Conservation (phyloP, 2,113 vertebrate genomes). For the Porphyrio hochstetteri region DNA sequence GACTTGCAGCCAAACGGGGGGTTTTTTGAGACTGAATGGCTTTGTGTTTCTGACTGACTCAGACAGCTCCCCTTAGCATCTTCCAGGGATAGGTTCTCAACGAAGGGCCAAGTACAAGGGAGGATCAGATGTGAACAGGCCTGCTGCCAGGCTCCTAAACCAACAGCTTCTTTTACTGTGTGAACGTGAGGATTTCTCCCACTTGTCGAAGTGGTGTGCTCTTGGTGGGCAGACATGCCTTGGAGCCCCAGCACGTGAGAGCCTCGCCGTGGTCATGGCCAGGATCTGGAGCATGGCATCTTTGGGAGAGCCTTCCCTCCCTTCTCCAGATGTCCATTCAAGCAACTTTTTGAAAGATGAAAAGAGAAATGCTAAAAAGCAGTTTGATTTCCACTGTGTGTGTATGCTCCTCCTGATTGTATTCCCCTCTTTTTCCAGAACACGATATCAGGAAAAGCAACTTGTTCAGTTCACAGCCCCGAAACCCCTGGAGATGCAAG, state of each 20-base stretch:
- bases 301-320: neutral
- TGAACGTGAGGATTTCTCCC: neutral
- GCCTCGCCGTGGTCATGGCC: rapidly evolving
- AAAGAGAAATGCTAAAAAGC: neutral
- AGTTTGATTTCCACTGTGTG: neutral
- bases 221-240: neutral
- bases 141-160: rapidly evolving
- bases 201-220: rapidly evolving
- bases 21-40: neutral
- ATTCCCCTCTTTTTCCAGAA: neutral
- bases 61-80: neutral
- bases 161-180: rapidly evolving
- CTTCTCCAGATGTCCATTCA: neutral
- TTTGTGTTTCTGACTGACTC: neutral
- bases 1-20: neutral
- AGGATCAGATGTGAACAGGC: neutral
- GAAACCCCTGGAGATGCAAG: neutral
- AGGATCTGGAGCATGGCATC: neutral
- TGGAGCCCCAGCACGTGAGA: neutral
- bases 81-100: neutral
- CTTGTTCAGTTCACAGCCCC: neutral
- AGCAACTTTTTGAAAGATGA: neutral
- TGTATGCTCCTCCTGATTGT: neutral
- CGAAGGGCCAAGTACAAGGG: rapidly evolving
- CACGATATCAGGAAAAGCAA: neutral